Base-by-base conservation (phyloP, 2,888 invertebrate species). In the Eueremaeus valkanovi region DNA sequence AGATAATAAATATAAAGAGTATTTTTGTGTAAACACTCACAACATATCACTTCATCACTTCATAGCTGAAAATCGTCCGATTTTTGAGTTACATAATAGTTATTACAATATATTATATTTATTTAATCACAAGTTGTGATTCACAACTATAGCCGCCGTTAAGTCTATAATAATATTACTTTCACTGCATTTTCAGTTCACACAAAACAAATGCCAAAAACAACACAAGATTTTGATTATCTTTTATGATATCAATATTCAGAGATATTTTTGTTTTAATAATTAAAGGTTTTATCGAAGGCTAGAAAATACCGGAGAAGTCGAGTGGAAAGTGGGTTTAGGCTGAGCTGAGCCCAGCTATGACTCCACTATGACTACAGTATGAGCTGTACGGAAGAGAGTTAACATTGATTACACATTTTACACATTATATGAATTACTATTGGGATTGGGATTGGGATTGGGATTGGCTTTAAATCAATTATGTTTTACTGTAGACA, bases 191-290 rank as follows among this genome's bases (percentile, higher is more conserved):
- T n/a, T n/a, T n/a, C n/a, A n/a, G n/a, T n/a, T n/a, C n/a, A 24
- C 27, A 55, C 11, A 45, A 45, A 55, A 55, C 21, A 27, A 55
- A 55, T 55, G 55, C 55, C 55, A 55, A 55, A 55, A 55, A 55
- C 24, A 55, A 55, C 51, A 51, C 51, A 51, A 51, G 51, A 21
- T 51, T 51, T 51, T 51, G 51, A 51, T 51, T 21, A 51, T 51
- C 51, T 21, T 1, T n/a, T 51, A 6, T 21, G 51, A 51, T 51
- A 51, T 18, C 3, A 51, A 21, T 9, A 16, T 45, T 45, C 16
- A 45, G 18, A 13, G 11, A 18, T 16, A 9, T 45, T 45, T 18
- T 16, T 16, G 18, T 45, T 45, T 45, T 45, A 13, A 13, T 9
- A 18, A 45, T 45, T 45, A 45, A 13, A 45, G 45, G 2, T 13